Evolutionary conservation across 30 jellyfish, hydroid and myxozoan species (phyloP), one percentile per base, ranked within the genome.

Genomic region (Cassiopea xamachana): DNA sequence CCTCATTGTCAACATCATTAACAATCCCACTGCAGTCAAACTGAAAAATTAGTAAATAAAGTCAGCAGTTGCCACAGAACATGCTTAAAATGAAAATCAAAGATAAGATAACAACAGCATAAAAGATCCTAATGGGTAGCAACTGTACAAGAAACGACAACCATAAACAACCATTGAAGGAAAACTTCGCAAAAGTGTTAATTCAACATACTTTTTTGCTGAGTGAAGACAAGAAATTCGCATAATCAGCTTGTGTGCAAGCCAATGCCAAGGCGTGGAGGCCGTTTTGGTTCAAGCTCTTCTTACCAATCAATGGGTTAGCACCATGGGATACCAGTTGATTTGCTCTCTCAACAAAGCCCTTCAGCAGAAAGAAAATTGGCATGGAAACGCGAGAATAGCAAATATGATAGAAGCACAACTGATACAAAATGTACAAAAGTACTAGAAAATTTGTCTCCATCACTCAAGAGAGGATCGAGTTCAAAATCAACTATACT

Each of bases 1-100:
- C 97, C 76, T 91, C 85, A 61, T 91, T 84, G 67, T 91, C 97
- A 59, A 14, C 73, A 16, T 79, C 44, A n/a, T 91, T 76, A 58
- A 60, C 51, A 45, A 75, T 75, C 2, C 67, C 83, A 27, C 60
- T 58, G 14, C 60, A 70, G 55, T 76, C 83, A 58, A 70, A 82
- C 97, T 90, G 47, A 4, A 89, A 71, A 51, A 51, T 2, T 51
- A 51, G 64, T 9, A 51, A 51, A 2, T 2, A 9, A 51, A 51
- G 9, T 51, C 4, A 9, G 64, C 64, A 51, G 9, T 2, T 2
- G 8, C 64, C 4, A 51, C 9, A 4, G 9, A 4, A 51, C 9
- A 9, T 9, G 9, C 64, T 51, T 51, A 9, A 51, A 9, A 9
- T 4, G 64, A 9, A 51, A 51, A 51, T 9, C 64, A 51, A 51